Percentiles rank a stretch among this genome's conserved stretches.
Evolutionary conservation across 2,888 invertebrate species (phyloP).

Genomic region (Idaea dimidiata): DNA sequence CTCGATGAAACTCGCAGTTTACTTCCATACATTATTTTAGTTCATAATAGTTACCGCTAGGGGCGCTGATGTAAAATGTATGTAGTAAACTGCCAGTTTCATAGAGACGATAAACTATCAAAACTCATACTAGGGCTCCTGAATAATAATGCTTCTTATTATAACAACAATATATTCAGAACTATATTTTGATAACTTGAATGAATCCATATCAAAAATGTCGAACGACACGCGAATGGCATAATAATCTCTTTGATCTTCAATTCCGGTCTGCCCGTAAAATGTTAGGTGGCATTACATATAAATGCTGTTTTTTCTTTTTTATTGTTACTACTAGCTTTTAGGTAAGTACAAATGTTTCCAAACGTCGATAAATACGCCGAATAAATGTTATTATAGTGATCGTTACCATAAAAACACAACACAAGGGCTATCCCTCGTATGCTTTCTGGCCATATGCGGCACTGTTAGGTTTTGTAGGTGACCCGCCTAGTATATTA

Average conservation of each 20-base stretch:
- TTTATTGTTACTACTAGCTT: neutral
- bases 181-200: neutral
- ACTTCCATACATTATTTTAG: no score
- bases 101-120: no score
- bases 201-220: neutral
- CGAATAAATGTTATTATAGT: neutral
- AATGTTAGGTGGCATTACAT: neutral
- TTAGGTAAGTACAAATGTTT: neutral
- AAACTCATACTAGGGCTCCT: no score
- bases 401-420: neutral
- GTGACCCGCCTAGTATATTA: no score
- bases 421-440: neutral
- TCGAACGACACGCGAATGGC: neutral
- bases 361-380: neutral
- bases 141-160: no score
- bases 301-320: neutral
- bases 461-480: no score
- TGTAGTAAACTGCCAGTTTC: no score
- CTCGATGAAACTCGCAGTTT: no score
- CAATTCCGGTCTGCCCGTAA: neutral
- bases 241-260: neutral
- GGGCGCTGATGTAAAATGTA: no score
- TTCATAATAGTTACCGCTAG: no score
- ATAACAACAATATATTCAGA: neutral
- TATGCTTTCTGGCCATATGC: neutral